Evolutionary conservation across 2,797 vertebrate genomes (phyloP).

Genomic region (Bucorvus abyssinicus): DNA sequence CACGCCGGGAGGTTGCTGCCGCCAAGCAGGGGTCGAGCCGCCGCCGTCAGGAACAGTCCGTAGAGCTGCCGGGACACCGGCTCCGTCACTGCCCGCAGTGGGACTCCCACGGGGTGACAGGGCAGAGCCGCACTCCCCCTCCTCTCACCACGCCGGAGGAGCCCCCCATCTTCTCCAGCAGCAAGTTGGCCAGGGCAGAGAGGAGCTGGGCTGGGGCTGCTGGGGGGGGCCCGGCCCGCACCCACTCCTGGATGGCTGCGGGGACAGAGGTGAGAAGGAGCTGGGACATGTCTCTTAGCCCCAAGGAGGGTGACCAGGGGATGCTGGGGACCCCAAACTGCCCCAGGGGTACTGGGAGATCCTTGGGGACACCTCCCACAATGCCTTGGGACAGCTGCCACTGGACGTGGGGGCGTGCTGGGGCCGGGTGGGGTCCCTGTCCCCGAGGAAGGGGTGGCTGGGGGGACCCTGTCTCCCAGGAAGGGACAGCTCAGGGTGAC

Average conservation of each 20-base stretch:
- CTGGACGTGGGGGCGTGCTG: neutral
- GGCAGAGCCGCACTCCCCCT: no score
- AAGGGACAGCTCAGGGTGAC: no score
- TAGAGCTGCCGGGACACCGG: slow-evolving; percentile 79
- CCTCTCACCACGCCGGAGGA: slow-evolving; percentile 86
- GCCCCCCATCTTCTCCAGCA: slow-evolving; percentile 94
- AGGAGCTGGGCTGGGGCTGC: slow-evolving; percentile 80
- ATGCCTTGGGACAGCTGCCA: neutral
- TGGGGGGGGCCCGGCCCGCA: slow-evolving; percentile 70
- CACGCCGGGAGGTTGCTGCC: slow-evolving; percentile 72
- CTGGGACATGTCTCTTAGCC: neutral
- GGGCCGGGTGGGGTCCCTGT: neutral
- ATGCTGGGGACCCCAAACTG: neutral
- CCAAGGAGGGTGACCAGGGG: fast-evolving
- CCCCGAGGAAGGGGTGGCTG: neutral
- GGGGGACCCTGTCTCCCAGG: no score
- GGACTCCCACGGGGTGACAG: neutral
- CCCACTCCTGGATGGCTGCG: slow-evolving; percentile 87
- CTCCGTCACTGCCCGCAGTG: neutral
- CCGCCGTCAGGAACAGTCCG: slow-evolving; percentile 89
- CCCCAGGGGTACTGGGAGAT: neutral
- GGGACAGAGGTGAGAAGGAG: neutral
- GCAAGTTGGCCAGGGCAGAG: slow-evolving; percentile 78
- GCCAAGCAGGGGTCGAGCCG: slow-evolving; percentile 77
- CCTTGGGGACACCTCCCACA: neutral